Evolutionary conservation across 2,888 invertebrate species (phyloP).

Genomic region (Drosophila dives): DNA sequence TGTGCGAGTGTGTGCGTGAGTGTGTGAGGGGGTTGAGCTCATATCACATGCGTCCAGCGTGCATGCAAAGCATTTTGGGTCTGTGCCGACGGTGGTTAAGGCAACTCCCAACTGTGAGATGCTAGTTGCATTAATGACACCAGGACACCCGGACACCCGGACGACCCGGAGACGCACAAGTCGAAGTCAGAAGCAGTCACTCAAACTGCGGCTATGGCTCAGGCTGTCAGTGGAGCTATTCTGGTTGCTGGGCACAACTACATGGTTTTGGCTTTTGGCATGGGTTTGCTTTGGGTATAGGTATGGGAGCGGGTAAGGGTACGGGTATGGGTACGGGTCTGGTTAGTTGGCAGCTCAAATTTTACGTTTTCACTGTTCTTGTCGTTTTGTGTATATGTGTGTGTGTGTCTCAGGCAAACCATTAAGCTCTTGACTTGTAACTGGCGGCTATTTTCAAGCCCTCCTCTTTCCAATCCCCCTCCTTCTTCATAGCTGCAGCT

Average conservation of each 20-base stretch:
- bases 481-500: slow-evolving; percentile 28
- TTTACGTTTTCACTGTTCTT: slow-evolving; percentile 28
- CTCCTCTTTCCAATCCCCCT: background rate
- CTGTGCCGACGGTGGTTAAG: slow-evolving; percentile 31
- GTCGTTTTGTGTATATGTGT: slow-evolving; percentile 19
- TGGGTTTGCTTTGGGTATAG: background rate
- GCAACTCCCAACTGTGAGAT: slow-evolving; percentile 38
- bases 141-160: slow-evolving; percentile 32
- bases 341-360: slow-evolving; percentile 49
- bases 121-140: slow-evolving; percentile 79
- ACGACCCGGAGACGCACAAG: slow-evolving; percentile 56
- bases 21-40: slow-evolving; percentile 1
- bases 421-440: slow-evolving; percentile 69
- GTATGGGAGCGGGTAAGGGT: background rate
- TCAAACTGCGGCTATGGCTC: slow-evolving; percentile 56
- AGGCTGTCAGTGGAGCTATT: slow-evolving; percentile 30
- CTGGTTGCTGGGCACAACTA: slow-evolving; percentile 9
- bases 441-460: slow-evolving; percentile 38
- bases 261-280: background rate
- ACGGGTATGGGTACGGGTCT: slow-evolving; percentile 10
- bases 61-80: slow-evolving; percentile 55
- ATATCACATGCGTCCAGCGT: slow-evolving; percentile 65
- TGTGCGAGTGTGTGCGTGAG: background rate
- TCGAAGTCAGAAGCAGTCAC: slow-evolving; percentile 76
- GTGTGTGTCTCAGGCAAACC: slow-evolving; percentile 58